These are phyloP conservation scores for Dromiciops gliroides DNA, from an alignment of 2,113 vertebrate genomes.

Conservation along the genomic window DNA sequence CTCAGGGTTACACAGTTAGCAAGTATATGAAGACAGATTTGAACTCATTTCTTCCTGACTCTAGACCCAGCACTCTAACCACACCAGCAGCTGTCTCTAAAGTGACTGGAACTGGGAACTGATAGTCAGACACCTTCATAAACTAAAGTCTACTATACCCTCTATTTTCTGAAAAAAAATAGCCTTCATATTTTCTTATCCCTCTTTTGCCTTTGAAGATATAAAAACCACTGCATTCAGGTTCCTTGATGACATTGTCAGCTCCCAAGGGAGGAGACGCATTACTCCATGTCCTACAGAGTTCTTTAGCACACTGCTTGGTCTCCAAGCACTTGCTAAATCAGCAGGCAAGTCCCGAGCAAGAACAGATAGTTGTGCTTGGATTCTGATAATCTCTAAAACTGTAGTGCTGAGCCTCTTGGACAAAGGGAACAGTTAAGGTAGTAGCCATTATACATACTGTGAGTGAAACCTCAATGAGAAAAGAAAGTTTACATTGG, in stretches of 20 bases:
- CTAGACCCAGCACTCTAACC: not conserved
- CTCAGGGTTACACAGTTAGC: not conserved
- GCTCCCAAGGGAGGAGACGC: slow-evolving; percentile 35
- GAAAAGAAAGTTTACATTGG: not conserved
- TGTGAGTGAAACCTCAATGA: not conserved
- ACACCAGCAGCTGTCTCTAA: not conserved
- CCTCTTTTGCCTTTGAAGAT: not conserved
- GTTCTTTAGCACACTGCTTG: slow-evolving; percentile 21
- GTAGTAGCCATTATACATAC: not conserved
- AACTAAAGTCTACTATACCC: not conserved
- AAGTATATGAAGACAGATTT: not conserved
- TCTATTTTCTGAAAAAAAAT: not conserved
- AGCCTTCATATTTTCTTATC: not conserved
- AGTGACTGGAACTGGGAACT: not conserved
- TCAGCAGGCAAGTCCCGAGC: slow-evolving; percentile 56
- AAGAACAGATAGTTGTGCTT: slow-evolving; percentile 61
- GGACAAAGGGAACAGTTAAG: slow-evolving; percentile 53
- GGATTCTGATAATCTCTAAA: slow-evolving; percentile 57
- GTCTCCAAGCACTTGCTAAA: slow-evolving; percentile 56
- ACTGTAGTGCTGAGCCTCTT: slow-evolving; percentile 33
- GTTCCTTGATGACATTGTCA: slow-evolving; percentile 45
- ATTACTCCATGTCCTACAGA: slow-evolving; percentile 57
- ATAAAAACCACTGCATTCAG: not conserved
- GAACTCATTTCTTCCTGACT: not conserved
- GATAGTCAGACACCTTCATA: not conserved